phyloP scores from a whole-genome alignment of 2,113 vertebrate species.

The Solea senegalensis region DNA sequence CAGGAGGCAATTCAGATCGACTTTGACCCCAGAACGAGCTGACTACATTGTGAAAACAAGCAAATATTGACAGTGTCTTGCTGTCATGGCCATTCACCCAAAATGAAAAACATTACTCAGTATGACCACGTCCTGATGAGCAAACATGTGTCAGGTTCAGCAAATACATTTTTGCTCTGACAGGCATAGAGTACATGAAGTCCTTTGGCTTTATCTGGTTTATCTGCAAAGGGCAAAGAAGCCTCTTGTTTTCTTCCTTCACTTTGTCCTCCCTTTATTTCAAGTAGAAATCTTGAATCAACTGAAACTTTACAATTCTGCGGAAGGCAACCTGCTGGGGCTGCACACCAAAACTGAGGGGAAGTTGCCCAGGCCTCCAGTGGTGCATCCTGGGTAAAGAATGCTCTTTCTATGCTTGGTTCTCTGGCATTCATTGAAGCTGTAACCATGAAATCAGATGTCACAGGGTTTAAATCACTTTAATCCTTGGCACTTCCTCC shows the following conservation, averaged over 20 bases:
- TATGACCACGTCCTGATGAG: neutral
- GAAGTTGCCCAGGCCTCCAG: slow-evolving; percentile 58
- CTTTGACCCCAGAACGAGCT: slow-evolving; percentile 46
- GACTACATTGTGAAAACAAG: slow-evolving; percentile 14
- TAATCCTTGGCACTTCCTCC: slow-evolving; percentile 62
- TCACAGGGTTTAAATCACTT: slow-evolving; percentile 65
- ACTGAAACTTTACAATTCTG: slow-evolving; percentile 45
- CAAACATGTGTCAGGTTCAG: neutral
- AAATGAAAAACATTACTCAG: slow-evolving; percentile 17
- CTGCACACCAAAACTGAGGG: slow-evolving; percentile 49
- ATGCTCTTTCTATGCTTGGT: slow-evolving; percentile 66
- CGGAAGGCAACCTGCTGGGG: slow-evolving; percentile 68
- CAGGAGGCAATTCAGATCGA: slow-evolving; percentile 30
- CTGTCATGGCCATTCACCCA: neutral
- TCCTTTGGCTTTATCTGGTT: neutral
- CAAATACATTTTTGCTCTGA: neutral
- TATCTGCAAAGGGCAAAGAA: neutral
- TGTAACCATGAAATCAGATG: slow-evolving; percentile 71
- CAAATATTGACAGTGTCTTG: slow-evolving; percentile 52
- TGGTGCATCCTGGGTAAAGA: slow-evolving; percentile 71
- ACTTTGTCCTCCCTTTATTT: neutral
- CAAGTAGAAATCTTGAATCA: slow-evolving; percentile 24
- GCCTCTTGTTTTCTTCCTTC: neutral
- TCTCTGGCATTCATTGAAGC: slow-evolving; percentile 59
- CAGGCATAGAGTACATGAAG: neutral